Conservation (phyloP, 2,113 vertebrate genomes). For the Triplophysa siluroides region DNA sequence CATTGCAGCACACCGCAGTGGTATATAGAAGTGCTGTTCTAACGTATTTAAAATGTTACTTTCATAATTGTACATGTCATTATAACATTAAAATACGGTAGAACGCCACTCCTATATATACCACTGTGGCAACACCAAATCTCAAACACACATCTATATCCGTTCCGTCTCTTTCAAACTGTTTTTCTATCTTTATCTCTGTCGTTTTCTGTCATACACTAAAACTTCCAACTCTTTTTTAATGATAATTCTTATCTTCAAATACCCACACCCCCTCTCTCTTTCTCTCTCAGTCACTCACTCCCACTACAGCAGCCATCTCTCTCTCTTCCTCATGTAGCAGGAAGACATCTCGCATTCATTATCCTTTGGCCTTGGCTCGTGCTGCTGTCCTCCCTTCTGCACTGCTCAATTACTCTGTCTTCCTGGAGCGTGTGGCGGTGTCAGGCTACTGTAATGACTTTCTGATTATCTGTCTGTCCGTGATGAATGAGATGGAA, state of each 20-base stretch:
- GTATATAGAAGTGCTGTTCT: no score
- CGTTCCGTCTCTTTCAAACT: neutral
- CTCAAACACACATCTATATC: neutral
- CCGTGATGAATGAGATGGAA: slow-evolving; percentile 86
- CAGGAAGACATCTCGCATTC: slow-evolving; percentile 72
- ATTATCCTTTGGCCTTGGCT: slow-evolving; percentile 78
- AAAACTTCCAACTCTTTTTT: slow-evolving; percentile 36
- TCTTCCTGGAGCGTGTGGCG: slow-evolving; percentile 77
- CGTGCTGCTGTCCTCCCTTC: slow-evolving; percentile 71
- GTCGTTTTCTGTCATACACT: slow-evolving; percentile 5
- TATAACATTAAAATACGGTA: no score
- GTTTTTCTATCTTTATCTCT: neutral
- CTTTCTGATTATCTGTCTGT: slow-evolving; percentile 87
- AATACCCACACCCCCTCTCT: neutral
- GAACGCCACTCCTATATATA: no score
- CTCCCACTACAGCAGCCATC: slow-evolving; percentile 34
- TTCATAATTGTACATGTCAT: no score
- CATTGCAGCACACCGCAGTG: no score
- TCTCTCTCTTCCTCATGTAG: slow-evolving; percentile 25
- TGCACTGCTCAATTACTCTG: slow-evolving; percentile 87
- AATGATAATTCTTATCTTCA: slow-evolving; percentile 25
- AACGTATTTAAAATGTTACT: no score
- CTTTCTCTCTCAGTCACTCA: slow-evolving; percentile 2
- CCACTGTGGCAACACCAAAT: no score
- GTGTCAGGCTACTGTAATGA: slow-evolving; percentile 81